phyloP scores from a whole-genome alignment of 2,113 vertebrate species.

The Carassius gibelio region DNA sequence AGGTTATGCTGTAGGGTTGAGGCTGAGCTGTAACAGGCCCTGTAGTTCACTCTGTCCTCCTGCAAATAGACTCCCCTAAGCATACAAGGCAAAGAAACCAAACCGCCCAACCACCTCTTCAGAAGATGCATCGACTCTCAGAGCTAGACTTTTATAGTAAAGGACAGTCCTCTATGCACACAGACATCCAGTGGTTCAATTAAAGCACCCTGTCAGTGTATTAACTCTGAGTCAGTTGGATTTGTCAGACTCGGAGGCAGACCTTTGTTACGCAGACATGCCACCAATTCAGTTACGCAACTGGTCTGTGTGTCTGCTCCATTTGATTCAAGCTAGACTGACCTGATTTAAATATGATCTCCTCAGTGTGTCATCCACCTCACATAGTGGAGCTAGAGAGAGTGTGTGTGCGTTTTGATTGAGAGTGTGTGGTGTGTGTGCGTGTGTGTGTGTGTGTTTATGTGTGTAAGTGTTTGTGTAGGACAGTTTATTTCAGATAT shows the following conservation, averaged over 20 bases:
- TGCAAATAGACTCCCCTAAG: not conserved
- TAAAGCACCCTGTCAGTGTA: not conserved
- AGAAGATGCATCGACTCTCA: not conserved
- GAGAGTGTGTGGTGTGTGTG: not conserved
- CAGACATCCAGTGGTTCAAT: not conserved
- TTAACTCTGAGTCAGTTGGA: not conserved
- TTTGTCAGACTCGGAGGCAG: not conserved
- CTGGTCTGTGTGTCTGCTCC: not conserved
- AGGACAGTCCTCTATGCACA: not conserved
- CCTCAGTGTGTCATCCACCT: conserved; percentile 50
- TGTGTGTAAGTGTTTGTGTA: conserved; percentile 78
- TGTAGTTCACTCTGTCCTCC: not conserved
- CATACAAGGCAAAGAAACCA: not conserved
- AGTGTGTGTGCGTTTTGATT: not conserved
- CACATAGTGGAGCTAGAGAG: not conserved
- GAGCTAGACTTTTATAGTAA: not conserved
- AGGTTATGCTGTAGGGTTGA: not conserved
- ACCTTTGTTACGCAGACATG: not conserved
- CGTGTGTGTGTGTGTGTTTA: conserved; percentile 59
- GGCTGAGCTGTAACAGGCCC: not conserved
- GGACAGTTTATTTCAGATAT: conserved; percentile 90
- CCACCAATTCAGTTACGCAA: conserved; percentile 13
- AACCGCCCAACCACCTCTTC: not conserved
- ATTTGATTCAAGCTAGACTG: conserved; percentile 11
- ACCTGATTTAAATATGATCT: conserved; percentile 20